A percentile compares a stretch with the other conserved stretches of the same genome.
Conservation (phyloP, 2,888 invertebrate genomes). For the Ctenicera cuprea region DNA sequence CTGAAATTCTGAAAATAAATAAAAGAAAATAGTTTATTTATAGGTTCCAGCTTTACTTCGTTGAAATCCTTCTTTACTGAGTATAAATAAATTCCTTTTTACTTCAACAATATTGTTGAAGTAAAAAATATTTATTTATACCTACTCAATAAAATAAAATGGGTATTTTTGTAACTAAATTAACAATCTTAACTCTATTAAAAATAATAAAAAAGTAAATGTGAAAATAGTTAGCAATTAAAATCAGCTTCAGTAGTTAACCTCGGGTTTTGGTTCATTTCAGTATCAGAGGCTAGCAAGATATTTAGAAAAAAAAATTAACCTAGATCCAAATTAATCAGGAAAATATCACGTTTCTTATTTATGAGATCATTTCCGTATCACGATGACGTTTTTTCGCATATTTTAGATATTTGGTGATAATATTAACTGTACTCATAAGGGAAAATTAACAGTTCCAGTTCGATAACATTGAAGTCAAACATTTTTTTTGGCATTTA, state of each 20-base stretch:
- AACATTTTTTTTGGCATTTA: neutral
- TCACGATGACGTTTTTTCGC: neutral
- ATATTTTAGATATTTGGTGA: neutral
- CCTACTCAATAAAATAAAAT: neutral
- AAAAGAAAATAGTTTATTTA: neutral
- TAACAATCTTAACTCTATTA: no score
- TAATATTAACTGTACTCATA: neutral
- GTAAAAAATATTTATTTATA: no score
- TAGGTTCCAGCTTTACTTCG: no score
- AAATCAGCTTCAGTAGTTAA: neutral
- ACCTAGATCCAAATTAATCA: conserved; percentile 17
- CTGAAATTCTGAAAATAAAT: conserved; percentile 13
- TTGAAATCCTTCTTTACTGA: no score
- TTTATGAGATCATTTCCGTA: neutral
- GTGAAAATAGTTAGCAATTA: no score
- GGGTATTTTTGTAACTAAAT: no score
- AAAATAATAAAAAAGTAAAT: neutral
- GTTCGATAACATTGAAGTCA: neutral
- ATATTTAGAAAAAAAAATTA: neutral
- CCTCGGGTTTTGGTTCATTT: neutral
- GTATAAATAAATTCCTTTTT: no score
- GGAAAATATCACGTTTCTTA: conserved; percentile 4
- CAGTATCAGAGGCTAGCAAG: neutral
- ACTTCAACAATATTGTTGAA: no score
- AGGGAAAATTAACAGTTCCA: neutral